A percentile compares a stretch with the other conserved stretches of the same genome.
phyloP scores from a whole-genome alignment of 2,113 vertebrate genomes.

The Propithecus coquereli region DNA sequence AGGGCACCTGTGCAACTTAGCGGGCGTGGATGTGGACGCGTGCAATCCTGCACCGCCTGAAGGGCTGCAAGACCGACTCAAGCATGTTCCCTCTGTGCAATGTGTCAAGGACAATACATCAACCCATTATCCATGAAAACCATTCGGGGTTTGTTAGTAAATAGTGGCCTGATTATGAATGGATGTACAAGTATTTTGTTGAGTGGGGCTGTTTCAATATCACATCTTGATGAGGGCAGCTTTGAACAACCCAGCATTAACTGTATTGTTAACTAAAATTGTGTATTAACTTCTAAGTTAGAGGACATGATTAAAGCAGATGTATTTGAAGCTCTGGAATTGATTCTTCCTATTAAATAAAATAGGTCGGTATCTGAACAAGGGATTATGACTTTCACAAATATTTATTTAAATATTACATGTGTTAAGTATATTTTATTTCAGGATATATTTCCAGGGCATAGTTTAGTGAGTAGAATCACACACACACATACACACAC shows the following conservation, averaged over 20 bases:
- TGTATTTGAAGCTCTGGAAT: not conserved
- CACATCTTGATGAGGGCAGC: not conserved
- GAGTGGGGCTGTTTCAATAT: conserved; percentile 1
- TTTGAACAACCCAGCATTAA: not conserved
- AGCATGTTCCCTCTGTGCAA: conserved; percentile 75
- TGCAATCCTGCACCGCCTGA: conserved; percentile 40
- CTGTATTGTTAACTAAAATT: not conserved
- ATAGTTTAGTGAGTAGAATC: not conserved
- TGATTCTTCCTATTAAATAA: not conserved
- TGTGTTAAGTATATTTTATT: not conserved
- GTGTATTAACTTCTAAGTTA: not conserved
- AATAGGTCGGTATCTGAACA: not conserved
- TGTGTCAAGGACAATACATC: conserved; percentile 81
- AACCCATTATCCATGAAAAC: conserved; percentile 76
- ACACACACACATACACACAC: not conserved
- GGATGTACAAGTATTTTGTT: conserved; percentile 26
- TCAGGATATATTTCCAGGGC: not conserved
- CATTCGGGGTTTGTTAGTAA: conserved; percentile 57
- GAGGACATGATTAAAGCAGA: not conserved
- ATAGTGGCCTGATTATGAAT: conserved; percentile 29
- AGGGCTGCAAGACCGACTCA: conserved; percentile 71
- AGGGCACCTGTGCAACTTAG: not conserved
- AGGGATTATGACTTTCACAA: not conserved
- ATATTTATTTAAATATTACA: not conserved
- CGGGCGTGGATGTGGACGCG: conserved; percentile 16